A percentile compares a stretch with the other conserved stretches of the same genome.
Conservation (phyloP, 2,113 vertebrate genomes). For the Oceanodroma tethys region DNA sequence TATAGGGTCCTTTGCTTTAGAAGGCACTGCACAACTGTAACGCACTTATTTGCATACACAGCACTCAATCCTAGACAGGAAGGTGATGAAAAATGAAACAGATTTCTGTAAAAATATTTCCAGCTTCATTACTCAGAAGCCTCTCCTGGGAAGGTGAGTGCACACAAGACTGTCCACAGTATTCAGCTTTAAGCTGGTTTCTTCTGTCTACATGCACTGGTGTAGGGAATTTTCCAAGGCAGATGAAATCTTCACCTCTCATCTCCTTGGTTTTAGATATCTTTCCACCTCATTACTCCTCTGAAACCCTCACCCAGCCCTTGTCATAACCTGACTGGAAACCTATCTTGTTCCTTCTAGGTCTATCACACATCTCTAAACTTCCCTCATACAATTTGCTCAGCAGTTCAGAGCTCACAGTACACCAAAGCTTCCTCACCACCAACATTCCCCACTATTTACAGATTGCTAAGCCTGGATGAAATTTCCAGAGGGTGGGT, state of each 20-base stretch:
- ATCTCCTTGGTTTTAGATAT: neutral
- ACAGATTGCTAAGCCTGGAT: neutral
- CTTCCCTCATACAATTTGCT: neutral
- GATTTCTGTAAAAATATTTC: neutral
- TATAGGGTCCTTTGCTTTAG: neutral
- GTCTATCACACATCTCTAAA: neutral
- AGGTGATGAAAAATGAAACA: neutral
- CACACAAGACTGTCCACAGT: neutral
- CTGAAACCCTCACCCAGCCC: neutral
- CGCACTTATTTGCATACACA: neutral
- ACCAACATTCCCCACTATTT: neutral
- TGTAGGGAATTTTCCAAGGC: neutral
- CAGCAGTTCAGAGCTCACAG: neutral
- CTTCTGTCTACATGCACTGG: neutral
- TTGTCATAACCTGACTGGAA: neutral
- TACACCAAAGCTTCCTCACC: neutral
- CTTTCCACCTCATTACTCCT: neutral
- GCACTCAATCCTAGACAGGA: neutral
- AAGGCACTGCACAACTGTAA: neutral
- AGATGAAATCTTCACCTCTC: neutral
- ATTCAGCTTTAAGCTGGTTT: neutral
- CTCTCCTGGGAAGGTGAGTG: neutral
- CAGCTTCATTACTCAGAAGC: neutral
- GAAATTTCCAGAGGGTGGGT: neutral
- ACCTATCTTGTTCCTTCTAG: neutral